These are phyloP conservation scores for Rhea americana DNA, from an alignment of 2,113 vertebrate genomes.

Conservation along the genomic window DNA sequence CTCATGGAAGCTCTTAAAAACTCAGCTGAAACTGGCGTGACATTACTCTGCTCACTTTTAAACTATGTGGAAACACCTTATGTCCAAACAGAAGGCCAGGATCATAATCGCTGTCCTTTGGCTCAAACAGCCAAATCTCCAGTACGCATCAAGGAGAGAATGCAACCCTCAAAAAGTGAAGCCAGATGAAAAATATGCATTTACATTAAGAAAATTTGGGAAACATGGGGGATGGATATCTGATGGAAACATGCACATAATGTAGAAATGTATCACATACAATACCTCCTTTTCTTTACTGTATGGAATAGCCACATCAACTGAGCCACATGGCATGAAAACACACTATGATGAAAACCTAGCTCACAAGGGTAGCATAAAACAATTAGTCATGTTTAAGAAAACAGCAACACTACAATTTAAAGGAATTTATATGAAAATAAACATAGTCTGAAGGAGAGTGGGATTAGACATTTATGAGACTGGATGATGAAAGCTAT, in stretches of 20 bases:
- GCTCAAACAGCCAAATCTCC: conserved; percentile 59
- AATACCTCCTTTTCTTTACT: conserved; percentile 35
- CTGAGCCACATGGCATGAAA: conserved; percentile 41
- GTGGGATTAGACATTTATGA: conserved; percentile 67
- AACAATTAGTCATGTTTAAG: conserved; percentile 63
- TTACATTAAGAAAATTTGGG: conserved; percentile 45
- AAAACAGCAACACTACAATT: conserved; percentile 63
- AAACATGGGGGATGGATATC: background rate
- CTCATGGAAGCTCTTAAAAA: background rate
- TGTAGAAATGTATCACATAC: conserved; percentile 54
- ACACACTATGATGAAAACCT: conserved; percentile 32
- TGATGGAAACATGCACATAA: conserved; percentile 30
- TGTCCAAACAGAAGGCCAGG: background rate
- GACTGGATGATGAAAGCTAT: conserved; percentile 74
- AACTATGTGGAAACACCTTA: background rate
- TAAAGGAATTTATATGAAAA: conserved; percentile 73
- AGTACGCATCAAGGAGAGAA: conserved; percentile 53
- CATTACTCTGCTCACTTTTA: background rate
- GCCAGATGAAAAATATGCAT: conserved; percentile 58
- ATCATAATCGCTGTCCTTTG: background rate
- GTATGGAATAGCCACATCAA: conserved; percentile 8
- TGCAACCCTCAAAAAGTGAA: conserved; percentile 38
- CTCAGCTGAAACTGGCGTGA: background rate
- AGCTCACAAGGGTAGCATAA: conserved; percentile 29
- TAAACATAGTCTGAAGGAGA: conserved; percentile 57